Percentiles rank a stretch among this genome's conserved stretches.
These are phyloP conservation scores for Herpailurus yagouaroundi DNA, from an alignment of 2,113 vertebrate species.

Conservation along the genomic window DNA sequence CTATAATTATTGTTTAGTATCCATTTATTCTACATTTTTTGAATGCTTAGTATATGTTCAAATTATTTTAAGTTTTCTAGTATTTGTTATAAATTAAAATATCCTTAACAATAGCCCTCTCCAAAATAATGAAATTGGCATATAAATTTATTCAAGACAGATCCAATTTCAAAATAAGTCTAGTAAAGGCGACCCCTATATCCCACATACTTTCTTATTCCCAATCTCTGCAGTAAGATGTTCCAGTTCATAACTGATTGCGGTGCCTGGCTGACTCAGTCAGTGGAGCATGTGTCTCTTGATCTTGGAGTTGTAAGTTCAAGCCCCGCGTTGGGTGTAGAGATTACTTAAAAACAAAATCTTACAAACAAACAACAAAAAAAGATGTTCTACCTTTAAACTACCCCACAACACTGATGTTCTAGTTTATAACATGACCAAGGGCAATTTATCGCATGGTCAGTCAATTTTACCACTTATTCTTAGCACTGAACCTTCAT, in stretches of 20 bases:
- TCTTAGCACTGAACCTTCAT: not conserved
- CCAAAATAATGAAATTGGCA: not conserved
- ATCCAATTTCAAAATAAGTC: constrained; percentile 10
- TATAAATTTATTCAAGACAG: constrained; percentile 33
- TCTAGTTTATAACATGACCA: not conserved
- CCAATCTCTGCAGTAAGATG: not conserved
- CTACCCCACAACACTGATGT: not conserved
- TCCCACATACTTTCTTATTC: not conserved
- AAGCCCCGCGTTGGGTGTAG: no score
- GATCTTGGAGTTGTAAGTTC: no score
- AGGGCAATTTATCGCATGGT: not conserved
- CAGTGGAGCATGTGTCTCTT: no score
- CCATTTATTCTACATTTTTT: constrained; percentile 26
- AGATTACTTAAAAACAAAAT: no score
- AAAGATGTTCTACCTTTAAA: not conserved
- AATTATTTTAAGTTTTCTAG: constrained; percentile 47
- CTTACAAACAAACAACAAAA: no score
- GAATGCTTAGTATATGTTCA: constrained; percentile 6
- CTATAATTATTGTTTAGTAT: not conserved
- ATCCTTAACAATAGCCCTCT: not conserved
- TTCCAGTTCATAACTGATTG: not conserved
- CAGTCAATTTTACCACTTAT: not conserved
- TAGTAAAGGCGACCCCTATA: not conserved
- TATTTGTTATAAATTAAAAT: constrained; percentile 39
- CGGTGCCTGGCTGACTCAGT: no score